Conservation (phyloP, 1,140 invertebrate genomes). For the Wiebesia pumilae region DNA sequence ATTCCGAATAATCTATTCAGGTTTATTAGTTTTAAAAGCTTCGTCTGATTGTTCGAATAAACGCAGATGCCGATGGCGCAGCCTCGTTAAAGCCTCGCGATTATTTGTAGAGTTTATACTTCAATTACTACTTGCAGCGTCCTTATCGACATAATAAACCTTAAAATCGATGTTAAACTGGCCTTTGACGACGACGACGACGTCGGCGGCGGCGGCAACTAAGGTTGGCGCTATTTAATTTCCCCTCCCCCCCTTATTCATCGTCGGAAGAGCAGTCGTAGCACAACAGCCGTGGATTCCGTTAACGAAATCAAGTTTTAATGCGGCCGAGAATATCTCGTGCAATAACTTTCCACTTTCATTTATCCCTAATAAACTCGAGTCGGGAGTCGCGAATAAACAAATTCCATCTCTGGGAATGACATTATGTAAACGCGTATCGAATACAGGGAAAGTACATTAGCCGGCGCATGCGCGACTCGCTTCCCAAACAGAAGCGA, state of each 20-base stretch:
- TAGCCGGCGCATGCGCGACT: constrained; percentile 2
- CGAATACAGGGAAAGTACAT: constrained; percentile 35
- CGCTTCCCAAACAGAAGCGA: neutral
- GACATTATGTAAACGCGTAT: constrained; percentile 2
- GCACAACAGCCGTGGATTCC: neutral
- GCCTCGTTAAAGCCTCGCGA: constrained; percentile 3
- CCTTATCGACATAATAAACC: neutral
- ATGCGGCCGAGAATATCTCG: neutral
- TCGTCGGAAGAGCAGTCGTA: neutral
- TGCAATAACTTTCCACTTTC: constrained; percentile 12
- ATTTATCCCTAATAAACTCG: constrained; percentile 17
- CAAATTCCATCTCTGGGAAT: neutral
- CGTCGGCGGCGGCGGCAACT: neutral
- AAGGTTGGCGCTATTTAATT: too few relatives aligned
- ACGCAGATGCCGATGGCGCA: neutral
- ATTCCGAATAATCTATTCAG: neutral
- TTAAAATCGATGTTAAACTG: constrained; percentile 15
- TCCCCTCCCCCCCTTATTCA: too few relatives aligned
- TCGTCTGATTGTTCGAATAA: neutral
- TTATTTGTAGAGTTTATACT: neutral
- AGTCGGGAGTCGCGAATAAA: neutral
- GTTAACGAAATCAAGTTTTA: constrained; percentile 10
- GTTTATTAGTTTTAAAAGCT: neutral
- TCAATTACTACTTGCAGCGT: neutral
- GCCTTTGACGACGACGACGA: neutral